Evolutionary conservation across 1,140 invertebrate species (phyloP), one percentile per base, ranked within the genome.

Genomic region (Laupala kohalensis): DNA sequence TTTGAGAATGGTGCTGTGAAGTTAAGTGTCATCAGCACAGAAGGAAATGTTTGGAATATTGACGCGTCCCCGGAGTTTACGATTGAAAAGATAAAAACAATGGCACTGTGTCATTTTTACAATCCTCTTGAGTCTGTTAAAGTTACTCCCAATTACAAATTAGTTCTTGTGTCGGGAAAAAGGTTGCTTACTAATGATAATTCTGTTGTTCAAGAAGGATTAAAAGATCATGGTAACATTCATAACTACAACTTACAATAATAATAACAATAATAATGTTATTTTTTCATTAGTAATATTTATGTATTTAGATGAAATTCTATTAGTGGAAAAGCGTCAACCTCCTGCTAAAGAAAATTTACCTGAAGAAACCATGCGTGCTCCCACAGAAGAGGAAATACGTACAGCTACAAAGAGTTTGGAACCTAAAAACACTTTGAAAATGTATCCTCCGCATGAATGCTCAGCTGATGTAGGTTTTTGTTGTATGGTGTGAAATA

Each of bases 381-480:
- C 80, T n/a, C 83, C 83, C 63, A 80, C 72, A n/a, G 30, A 78
- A 67, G 79, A 80, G 69, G 77, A 79, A 27, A 82, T 84, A 71
- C 70, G 77, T 28, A 76, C 74, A 72, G 79, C 75, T 13, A 84
- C 83, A 9, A 76, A 75, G 72, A 25, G 77, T 75, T 69, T 84
- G 69, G 77, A 78, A 25, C 28, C 76, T 65, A 74, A 64, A 75
- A 80, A 80, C 77, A 72, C 76, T 65, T 64, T 77, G 25, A 76
- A 74, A 74, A 71, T 75, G 69, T 66, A 75, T 25, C 76, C 78
- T 64, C 73, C 74, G 67, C 72, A 71, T 29, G 75, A 79, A 73
- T 79, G 76, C 69, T 71, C 76, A 66, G 75, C 76, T 15, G 78
- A 81, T 75, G 80, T 81, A 77, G 77, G 65, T 76, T 72, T 74